Evolutionary conservation across 35 echinoderm and acorn worm genomes (phyloP), one percentile per base, ranked within the genome.

Genomic region (Chiridota heheva): DNA sequence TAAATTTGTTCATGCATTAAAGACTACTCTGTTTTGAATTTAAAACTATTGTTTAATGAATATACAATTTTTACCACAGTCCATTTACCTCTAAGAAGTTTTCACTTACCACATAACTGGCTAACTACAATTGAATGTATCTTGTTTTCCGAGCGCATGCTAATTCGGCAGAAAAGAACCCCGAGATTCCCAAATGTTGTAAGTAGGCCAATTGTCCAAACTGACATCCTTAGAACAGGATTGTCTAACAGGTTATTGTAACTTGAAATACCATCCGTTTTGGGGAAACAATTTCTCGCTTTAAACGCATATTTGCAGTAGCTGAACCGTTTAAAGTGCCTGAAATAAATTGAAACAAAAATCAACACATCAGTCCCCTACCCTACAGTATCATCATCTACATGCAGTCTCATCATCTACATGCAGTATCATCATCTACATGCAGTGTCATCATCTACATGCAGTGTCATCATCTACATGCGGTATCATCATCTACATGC

Each of bases 81-180:
- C 7, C 39, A 2, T 49, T 76, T 28, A 25, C 4, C n/a, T n/a
- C n/a, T n/a, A n/a, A n/a, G n/a, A n/a, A n/a, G n/a, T n/a, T n/a
- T n/a, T n/a, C n/a, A 81, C 94, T 85, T 81, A 98, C 95, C 86
- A 84, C 95, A 98, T 5, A 98, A 70, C 69, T 98, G 91, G 40
- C 75, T 88, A 44, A 98, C 89, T 0, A 91, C 85, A 4, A 98
- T 55, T 2, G 95, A 92, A 63, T 98, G 89, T 0, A 98, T 81
- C 72, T 85, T 86, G 24, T 91, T 91, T 47, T 98, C 95, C 0
- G 89, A 74, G 42, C 86, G 91, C 71, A 98, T 88, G 0, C 87
- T 33, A 17, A 84, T 48, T 25, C 95, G 69, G 44, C 95, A 88
- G 45, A 92, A 60, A 5, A 98, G 51, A 20, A 98, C 95, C 24